phyloP scores from a whole-genome alignment of 2,888 invertebrate genomes.

The Pristionchus maxplancki region DNA sequence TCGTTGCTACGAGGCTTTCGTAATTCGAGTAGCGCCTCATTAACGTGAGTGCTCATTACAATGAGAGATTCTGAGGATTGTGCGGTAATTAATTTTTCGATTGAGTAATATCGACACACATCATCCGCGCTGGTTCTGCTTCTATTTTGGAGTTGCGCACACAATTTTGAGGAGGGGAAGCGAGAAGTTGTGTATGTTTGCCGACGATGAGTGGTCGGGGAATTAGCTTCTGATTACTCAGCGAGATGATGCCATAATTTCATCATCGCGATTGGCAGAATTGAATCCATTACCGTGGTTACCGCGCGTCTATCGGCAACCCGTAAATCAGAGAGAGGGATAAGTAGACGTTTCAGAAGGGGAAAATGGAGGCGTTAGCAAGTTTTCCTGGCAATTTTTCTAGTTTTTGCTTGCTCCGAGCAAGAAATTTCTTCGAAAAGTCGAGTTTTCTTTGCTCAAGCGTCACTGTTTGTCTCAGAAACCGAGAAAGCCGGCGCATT shows the following conservation, averaged over 20 bases:
- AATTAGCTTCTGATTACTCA: neutral
- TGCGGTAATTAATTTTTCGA: no score
- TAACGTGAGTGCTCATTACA: no score
- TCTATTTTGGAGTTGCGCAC: neutral
- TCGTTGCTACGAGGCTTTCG: no score
- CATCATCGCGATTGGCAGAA: neutral
- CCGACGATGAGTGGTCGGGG: neutral
- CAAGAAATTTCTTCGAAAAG: no score
- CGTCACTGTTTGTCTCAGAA: no score
- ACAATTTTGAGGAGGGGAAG: neutral
- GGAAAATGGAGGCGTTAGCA: neutral
- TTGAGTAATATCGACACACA: no score
- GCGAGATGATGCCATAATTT: neutral
- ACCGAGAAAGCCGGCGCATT: no score
- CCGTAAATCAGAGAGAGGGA: neutral
- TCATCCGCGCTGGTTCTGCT: neutral
- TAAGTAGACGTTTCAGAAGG: neutral
- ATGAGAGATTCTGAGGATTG: no score
- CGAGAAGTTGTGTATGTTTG: neutral
- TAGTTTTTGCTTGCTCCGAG: neutral
- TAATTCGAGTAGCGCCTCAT: no score
- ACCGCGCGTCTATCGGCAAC: neutral
- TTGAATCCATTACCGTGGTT: neutral
- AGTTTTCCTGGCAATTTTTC: neutral
- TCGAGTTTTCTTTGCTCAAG: no score